Percentiles rank a stretch among this genome's conserved stretches.
These are phyloP conservation scores for Iselma pallidipennis DNA, from an alignment of 2,888 invertebrate species.

Conservation along the genomic window DNA sequence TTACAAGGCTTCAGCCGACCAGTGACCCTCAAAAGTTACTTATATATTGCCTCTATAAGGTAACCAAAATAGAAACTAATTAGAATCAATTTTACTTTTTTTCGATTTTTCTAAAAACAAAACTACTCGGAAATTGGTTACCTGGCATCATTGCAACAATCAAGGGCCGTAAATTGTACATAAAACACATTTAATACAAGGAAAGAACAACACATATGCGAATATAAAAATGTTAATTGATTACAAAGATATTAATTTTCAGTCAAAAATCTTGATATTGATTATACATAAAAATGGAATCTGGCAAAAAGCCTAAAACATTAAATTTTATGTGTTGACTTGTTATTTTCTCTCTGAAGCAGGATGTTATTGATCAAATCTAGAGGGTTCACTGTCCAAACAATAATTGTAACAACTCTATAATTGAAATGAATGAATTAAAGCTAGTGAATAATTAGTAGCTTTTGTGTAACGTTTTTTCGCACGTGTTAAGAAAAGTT, in stretches of 20 bases:
- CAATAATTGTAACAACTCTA: no score
- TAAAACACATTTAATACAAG: background rate
- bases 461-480: no score
- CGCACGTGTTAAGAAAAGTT: no score
- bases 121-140: slow-evolving; percentile 11
- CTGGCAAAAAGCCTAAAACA: background rate
- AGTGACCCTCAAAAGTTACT: slow-evolving; percentile 43
- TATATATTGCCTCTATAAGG: slow-evolving; percentile 33
- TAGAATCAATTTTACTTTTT: background rate
- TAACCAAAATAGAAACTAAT: slow-evolving; percentile 25
- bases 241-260: no score
- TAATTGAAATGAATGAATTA: no score
- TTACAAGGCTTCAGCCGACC: slow-evolving; percentile 51
- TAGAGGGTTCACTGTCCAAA: background rate
- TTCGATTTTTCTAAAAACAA: background rate
- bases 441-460: no score
- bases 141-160: slow-evolving; percentile 23
- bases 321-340: background rate
- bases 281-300: background rate
- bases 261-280: no score
- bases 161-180: slow-evolving; percentile 14
- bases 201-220: background rate
- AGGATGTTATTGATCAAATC: background rate
- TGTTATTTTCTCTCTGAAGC: background rate
- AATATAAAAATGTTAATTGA: background rate